These are phyloP conservation scores for Speoplatyrhinus poulsoni DNA, from an alignment of 2,113 vertebrate genomes.

Conservation along the genomic window DNA sequence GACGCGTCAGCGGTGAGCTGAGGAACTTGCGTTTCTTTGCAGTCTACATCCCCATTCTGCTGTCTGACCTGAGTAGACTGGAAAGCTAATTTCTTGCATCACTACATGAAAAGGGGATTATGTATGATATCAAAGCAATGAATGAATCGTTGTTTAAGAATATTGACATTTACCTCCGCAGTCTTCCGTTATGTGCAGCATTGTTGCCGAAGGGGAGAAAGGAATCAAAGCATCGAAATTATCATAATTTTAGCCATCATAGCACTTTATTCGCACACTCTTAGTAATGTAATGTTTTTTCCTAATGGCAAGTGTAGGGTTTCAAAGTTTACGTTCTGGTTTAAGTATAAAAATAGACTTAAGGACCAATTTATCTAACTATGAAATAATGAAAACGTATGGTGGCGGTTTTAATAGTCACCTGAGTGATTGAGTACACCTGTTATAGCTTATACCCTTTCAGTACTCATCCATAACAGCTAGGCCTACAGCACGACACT, in stretches of 20 bases:
- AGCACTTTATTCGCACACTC: slow-evolving; percentile 65
- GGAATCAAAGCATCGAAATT: slow-evolving; percentile 17
- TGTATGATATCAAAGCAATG: slow-evolving; percentile 19
- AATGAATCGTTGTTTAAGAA: slow-evolving; percentile 11
- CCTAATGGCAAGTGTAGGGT: slow-evolving; percentile 15
- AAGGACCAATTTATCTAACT: slow-evolving; percentile 35
- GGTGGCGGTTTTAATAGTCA: slow-evolving; percentile 7
- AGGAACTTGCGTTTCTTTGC: slow-evolving; percentile 31
- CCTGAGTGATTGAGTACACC: neutral
- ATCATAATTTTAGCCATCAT: slow-evolving; percentile 29
- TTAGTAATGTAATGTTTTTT: slow-evolving; percentile 50
- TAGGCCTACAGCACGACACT: too few relatives aligned
- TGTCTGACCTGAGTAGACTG: slow-evolving; percentile 50
- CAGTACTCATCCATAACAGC: too few relatives aligned
- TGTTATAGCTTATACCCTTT: slow-evolving; percentile 27
- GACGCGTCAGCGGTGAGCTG: slow-evolving; percentile 18
- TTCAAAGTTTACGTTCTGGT: slow-evolving; percentile 40
- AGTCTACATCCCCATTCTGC: slow-evolving; percentile 33
- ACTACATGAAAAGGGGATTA: slow-evolving; percentile 22
- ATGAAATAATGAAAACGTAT: slow-evolving; percentile 10
- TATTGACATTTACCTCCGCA: slow-evolving; percentile 1
- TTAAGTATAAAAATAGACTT: neutral
- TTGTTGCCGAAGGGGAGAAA: slow-evolving; percentile 8
- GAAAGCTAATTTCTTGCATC: slow-evolving; percentile 39
- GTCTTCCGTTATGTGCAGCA: slow-evolving; percentile 62